These are phyloP conservation scores for Tipula lateralis DNA, from an alignment of 2,888 invertebrate genomes.

Conservation along the genomic window DNA sequence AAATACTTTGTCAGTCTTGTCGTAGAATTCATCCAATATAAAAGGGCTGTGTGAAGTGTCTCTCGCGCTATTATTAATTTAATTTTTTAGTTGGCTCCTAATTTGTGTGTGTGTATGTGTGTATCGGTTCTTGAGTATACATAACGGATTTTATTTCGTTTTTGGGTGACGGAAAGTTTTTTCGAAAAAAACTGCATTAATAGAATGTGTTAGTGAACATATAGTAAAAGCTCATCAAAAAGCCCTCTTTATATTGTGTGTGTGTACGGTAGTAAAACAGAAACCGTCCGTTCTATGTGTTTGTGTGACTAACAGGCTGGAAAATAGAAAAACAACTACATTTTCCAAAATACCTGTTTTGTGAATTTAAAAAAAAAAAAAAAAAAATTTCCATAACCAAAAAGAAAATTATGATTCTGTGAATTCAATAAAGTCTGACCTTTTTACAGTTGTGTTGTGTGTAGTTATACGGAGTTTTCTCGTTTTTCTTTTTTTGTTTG, in stretches of 20 bases:
- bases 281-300: too few species aligned
- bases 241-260: not conserved
- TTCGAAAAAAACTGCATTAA: not conserved
- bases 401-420: not conserved
- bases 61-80: not conserved
- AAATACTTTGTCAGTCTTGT: constrained; percentile 21
- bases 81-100: not conserved
- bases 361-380: not conserved
- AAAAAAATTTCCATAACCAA: not conserved
- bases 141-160: not conserved
- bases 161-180: not conserved
- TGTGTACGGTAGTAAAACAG: too few species aligned
- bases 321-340: not conserved
- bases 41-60: not conserved
- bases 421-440: constrained; percentile 24
- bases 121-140: too few species aligned
- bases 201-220: not conserved
- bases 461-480: not conserved
- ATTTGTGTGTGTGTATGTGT: not conserved
- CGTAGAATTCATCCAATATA: not conserved
- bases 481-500: not conserved
- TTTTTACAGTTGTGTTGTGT: not conserved
- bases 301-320: not conserved
- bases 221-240: not conserved
- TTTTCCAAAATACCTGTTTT: not conserved